phyloP scores from a whole-genome alignment of 1,140 invertebrate species.

The Drosophila nikananu region DNA sequence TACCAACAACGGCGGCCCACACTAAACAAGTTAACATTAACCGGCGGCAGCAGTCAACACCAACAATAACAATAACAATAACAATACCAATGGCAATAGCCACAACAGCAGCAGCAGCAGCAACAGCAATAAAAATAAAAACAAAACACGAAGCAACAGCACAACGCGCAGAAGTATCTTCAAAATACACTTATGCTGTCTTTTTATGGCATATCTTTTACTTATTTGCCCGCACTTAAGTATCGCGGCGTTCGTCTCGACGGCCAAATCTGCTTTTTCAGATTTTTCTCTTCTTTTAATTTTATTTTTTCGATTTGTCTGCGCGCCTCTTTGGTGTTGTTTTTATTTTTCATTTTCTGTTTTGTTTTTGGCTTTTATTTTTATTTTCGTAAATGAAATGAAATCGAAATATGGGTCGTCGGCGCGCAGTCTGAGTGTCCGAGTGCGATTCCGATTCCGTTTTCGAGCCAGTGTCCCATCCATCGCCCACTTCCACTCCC shows the following conservation, averaged over 20 bases:
- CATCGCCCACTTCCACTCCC: conserved; percentile 59
- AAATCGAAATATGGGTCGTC: conserved; percentile 79
- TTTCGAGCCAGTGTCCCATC: conserved; percentile 55
- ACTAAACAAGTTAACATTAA: conserved; percentile 58
- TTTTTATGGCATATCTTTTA: conserved; percentile 80
- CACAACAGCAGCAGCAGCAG: conserved; percentile 7
- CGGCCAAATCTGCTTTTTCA: conserved; percentile 61
- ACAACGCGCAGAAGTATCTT: conserved; percentile 67
- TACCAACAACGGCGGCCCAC: conserved; percentile 43
- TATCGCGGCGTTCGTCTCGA: conserved; percentile 59
- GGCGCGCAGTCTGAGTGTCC: conserved; percentile 61
- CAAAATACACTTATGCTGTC: conserved; percentile 79
- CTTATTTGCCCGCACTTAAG: conserved; percentile 78
- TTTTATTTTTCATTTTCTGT: conserved; percentile 38
- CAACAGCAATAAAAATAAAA: conserved; percentile 38
- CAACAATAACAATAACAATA: conserved; percentile 43
- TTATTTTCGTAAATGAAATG: conserved; percentile 79
- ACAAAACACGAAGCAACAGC: conserved; percentile 41
- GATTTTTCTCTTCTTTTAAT: conserved; percentile 42
- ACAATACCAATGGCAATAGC: conserved; percentile 29
- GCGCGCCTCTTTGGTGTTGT: conserved; percentile 26
- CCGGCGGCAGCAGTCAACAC: conserved; percentile 40
- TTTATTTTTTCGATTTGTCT: conserved; percentile 46
- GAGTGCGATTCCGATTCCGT: conserved; percentile 40
- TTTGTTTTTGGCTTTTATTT: conserved; percentile 50